phyloP scores from a whole-genome alignment of 2,113 vertebrate genomes.

The Bubo blakistoni region DNA sequence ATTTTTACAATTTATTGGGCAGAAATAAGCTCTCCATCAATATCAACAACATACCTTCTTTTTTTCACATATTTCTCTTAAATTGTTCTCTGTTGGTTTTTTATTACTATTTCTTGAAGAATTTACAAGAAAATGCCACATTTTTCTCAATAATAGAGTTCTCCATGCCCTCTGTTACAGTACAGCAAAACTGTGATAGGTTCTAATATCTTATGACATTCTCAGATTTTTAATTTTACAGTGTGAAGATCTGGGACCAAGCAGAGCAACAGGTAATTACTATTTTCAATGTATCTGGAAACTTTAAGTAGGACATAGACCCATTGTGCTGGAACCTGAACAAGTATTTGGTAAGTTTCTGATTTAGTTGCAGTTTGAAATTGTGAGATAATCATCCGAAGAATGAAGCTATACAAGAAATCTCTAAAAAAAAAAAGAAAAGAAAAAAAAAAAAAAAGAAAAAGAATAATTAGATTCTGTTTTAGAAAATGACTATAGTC shows the following conservation, averaged over 20 bases:
- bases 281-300: neutral
- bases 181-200: neutral
- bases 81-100: neutral
- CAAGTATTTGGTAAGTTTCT: neutral
- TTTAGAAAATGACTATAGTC: neutral
- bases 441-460: no score
- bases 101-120: neutral
- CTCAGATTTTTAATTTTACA: neutral
- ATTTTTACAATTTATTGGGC: neutral
- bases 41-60: neutral
- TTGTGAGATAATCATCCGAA: neutral
- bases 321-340: neutral
- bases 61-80: neutral
- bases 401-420: neutral
- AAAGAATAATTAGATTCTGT: fast-evolving
- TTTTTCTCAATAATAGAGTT: neutral
- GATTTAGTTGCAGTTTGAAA: neutral
- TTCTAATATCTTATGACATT: neutral
- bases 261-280: neutral
- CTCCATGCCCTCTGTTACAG: neutral
- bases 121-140: neutral
- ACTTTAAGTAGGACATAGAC: neutral
- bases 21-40: neutral
- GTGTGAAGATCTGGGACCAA: neutral
- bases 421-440: no score